Conservation (phyloP, 2,113 vertebrate genomes). For the Atractosteus spatula region DNA sequence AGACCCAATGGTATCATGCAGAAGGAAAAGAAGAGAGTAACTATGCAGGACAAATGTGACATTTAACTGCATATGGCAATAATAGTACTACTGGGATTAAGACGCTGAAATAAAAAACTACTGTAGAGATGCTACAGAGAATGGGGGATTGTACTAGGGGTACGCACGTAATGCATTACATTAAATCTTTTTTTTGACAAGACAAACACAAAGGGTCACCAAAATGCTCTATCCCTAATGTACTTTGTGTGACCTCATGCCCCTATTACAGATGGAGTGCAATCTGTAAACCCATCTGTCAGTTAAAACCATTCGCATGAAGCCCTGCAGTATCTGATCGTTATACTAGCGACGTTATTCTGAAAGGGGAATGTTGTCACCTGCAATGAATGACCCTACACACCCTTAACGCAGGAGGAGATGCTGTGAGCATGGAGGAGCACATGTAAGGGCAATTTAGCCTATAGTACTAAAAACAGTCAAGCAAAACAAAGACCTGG, state of each 20-base stretch:
- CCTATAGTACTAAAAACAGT: too few relatives aligned
- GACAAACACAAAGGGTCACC: conserved; percentile 41
- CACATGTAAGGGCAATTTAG: too few relatives aligned
- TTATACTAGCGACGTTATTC: not conserved
- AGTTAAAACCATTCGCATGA: conserved; percentile 50
- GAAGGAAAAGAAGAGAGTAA: too few relatives aligned
- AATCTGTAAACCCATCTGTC: conserved; percentile 45
- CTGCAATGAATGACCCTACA: not conserved
- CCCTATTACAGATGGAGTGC: conserved; percentile 53
- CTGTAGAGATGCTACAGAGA: too few relatives aligned
- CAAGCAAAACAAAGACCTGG: too few relatives aligned
- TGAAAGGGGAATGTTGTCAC: not conserved
- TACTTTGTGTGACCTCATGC: conserved; percentile 47
- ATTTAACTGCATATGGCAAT: too few relatives aligned
- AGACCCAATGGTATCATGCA: too few relatives aligned
- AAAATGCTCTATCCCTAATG: conserved; percentile 61
- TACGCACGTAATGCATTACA: conserved; percentile 18
- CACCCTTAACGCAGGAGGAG: too few relatives aligned
- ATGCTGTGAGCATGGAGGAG: too few relatives aligned
- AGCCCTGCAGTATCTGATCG: conserved; percentile 11
- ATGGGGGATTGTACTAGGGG: not conserved
- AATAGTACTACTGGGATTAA: too few relatives aligned
- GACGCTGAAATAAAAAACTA: too few relatives aligned
- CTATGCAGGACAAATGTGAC: too few relatives aligned
- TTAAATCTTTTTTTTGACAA: conserved; percentile 20